A percentile compares a stretch with the other conserved stretches of the same genome.
Evolutionary conservation across 2,797 vertebrate species (phyloP).

Genomic region (Chelonia mydas): DNA sequence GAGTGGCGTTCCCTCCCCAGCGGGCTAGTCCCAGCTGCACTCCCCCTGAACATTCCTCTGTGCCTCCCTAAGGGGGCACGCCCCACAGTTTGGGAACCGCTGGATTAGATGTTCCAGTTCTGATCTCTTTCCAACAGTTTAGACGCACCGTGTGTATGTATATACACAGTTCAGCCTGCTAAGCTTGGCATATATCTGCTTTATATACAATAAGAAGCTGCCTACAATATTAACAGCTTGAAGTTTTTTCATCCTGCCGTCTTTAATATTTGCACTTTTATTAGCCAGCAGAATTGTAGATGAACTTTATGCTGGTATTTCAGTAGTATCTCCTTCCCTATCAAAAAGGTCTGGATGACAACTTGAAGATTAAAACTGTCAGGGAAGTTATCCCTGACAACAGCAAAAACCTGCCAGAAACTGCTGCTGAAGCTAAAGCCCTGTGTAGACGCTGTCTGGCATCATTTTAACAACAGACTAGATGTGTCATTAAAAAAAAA

Average conservation of each 20-base stretch:
- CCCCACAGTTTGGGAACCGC: no score
- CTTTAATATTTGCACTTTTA: neutral
- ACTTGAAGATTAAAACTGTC: neutral
- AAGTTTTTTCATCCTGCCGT: neutral
- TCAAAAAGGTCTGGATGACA: neutral
- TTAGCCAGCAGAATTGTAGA: neutral
- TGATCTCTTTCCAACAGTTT: neutral
- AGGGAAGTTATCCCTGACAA: slow-evolving; percentile 3
- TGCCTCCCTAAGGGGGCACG: no score
- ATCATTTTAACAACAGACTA: slow-evolving; percentile 61
- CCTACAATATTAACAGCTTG: neutral
- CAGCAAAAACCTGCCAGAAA: slow-evolving; percentile 34
- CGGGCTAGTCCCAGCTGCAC: no score
- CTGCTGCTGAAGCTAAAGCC: slow-evolving; percentile 54
- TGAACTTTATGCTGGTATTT: neutral
- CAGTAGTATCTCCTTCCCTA: neutral
- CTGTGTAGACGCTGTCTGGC: slow-evolving; percentile 34
- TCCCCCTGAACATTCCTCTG: no score
- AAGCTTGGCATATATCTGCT: neutral
- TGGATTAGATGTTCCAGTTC: neutral
- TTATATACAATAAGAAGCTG: neutral
- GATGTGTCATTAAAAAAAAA: slow-evolving; percentile 55
- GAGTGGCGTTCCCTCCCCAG: no score
- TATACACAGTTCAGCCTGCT: neutral
- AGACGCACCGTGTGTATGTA: neutral